Base-by-base conservation (phyloP, 2,113 vertebrate species). In the Prunella himalayana region DNA sequence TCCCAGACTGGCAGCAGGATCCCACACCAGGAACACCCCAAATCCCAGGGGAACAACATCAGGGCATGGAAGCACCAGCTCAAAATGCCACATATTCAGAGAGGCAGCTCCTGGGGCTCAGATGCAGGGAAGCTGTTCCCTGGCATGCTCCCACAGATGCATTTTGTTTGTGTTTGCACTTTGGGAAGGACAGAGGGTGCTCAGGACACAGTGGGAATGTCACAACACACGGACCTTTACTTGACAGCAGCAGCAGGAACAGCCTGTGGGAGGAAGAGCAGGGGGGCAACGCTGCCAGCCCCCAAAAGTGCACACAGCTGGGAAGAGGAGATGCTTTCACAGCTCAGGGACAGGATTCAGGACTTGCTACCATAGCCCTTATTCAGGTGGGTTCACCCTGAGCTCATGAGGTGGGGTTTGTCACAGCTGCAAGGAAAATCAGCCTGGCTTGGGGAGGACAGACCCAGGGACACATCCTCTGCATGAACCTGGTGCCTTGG, bases 81-180 rank as follows among this genome's bases (percentile, higher is more conserved):
- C 39, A n/a, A 60, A 92, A 53, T 3, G 19, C 22, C 49, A 41
- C 9, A 1, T 8, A 2, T 15, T 27, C 27, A 9, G 37, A 49
- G 60, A 35, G 59, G 65, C 54, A 78, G 31, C 86, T 83, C 85
- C 42, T 2, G 15, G 21, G 50, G 59, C 72, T 96, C 69, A 73
- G 33, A 2, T 1, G 6, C 0, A 59, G 63, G 56, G 2, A 37
- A n/a, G 54, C 1, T 47, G 28, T 4, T 78, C 82, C 82, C 77
- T 22, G 39, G 3, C 42, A 18, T 10, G 5, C 49, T 35, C 70
- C 42, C 57, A 14, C 30, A 13, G 1, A 0, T 0, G 2, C 2
- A 3, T 56, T 82, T 76, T 73, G 42, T 85, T 91, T 2, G 0
- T 33, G 21, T 86, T 81, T 89, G 79, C 82, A 63, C 82, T 77